Conservation (phyloP, 1,140 invertebrate species). For the Acromyrmex charruanus region DNA sequence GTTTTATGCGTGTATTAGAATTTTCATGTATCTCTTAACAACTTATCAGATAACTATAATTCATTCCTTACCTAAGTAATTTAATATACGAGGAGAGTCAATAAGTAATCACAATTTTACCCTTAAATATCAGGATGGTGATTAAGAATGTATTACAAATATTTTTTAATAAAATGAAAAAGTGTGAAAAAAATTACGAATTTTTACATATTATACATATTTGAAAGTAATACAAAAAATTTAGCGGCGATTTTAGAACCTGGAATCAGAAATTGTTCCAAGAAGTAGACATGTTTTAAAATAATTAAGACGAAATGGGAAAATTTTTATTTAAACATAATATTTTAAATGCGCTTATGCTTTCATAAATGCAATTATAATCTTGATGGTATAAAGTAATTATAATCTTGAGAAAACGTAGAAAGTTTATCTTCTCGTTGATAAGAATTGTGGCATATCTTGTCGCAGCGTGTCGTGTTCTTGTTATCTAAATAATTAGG, state of each 20-base stretch:
- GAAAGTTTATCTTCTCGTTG: background rate
- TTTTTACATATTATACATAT: too few species aligned
- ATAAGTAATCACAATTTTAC: too few species aligned
- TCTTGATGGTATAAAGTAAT: background rate
- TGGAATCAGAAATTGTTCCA: too few species aligned
- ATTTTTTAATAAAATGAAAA: too few species aligned
- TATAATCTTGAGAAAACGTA: background rate
- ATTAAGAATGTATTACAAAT: too few species aligned
- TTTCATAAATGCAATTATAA: conserved; percentile 1
- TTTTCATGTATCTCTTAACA: conserved; percentile 10
- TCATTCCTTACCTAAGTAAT: background rate
- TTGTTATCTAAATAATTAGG: conserved; percentile 13
- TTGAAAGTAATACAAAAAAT: too few species aligned
- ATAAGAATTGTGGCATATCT: background rate
- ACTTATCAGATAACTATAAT: background rate
- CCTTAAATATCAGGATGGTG: too few species aligned
- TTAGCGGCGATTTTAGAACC: too few species aligned
- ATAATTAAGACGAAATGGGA: too few species aligned
- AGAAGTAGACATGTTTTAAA: too few species aligned
- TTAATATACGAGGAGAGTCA: too few species aligned
- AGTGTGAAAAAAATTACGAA: too few species aligned
- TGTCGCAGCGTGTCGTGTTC: background rate
- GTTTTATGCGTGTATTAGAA: conserved; percentile 12
- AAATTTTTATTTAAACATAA: background rate
- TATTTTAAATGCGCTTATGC: background rate